A percentile compares a stretch with the other conserved stretches of the same genome.
phyloP scores from a whole-genome alignment of 2,888 invertebrate genomes.

The Margaritifera margaritifera region DNA sequence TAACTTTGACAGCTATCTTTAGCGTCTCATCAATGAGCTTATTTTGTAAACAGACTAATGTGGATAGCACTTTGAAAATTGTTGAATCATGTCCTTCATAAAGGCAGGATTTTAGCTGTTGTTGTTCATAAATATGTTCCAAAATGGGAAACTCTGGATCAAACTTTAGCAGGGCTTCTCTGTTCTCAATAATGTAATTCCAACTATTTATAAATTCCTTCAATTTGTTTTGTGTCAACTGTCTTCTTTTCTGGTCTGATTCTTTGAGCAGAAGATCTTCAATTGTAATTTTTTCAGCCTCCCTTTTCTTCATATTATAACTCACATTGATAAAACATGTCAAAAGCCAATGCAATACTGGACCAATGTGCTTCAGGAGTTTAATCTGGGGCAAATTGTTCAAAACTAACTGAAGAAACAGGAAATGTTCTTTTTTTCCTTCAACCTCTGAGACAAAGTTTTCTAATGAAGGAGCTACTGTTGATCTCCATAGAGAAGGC shows the following conservation, averaged over 20 bases:
- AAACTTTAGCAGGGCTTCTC: no score
- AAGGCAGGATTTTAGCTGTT: constrained; percentile 14
- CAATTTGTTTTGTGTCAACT: constrained; percentile 1
- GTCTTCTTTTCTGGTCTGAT: neutral
- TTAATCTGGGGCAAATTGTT: constrained; percentile 8
- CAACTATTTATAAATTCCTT: neutral
- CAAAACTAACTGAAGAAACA: constrained; percentile 23
- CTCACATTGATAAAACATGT: constrained; percentile 27
- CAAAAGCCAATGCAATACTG: constrained; percentile 40
- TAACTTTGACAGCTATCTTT: constrained; percentile 7
- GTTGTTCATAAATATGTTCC: no score
- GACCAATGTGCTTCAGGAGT: constrained; percentile 24
- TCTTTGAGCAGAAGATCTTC: constrained; percentile 16
- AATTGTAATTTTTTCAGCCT: constrained; percentile 30
- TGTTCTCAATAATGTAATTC: no score
- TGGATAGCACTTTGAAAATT: constrained; percentile 19
- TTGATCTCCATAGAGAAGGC: constrained; percentile 18
- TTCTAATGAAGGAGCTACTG: constrained; percentile 4
- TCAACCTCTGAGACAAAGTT: constrained; percentile 19
- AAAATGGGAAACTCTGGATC: no score
- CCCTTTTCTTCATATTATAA: constrained; percentile 34
- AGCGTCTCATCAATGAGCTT: constrained; percentile 28
- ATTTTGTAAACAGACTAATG: constrained; percentile 35
- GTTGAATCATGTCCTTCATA: constrained; percentile 21
- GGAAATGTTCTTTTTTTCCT: constrained; percentile 2